Percentiles rank a stretch among this genome's conserved stretches.
Evolutionary conservation across 2,888 invertebrate species (phyloP).

Genomic region (Dichetophora obliterata): DNA sequence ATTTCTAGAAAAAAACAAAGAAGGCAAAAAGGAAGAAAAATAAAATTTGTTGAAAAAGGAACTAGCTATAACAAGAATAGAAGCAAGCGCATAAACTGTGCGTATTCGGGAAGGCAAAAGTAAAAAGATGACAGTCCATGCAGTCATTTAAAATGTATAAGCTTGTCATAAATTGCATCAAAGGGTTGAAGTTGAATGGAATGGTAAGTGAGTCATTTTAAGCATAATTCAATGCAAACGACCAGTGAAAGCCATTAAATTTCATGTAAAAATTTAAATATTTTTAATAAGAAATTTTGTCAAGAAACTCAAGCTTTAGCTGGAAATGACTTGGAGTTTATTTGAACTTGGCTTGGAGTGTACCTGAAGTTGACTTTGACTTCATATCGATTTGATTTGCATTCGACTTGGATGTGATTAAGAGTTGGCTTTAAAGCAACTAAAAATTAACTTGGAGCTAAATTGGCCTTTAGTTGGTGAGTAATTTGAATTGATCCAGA

Average conservation of each 20-base stretch:
- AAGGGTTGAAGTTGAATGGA: not conserved
- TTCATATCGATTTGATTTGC: not conserved
- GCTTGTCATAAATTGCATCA: constrained; percentile 45
- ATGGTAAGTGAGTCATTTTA: not conserved
- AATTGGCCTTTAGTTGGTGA: not conserved
- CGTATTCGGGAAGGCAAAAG: not conserved
- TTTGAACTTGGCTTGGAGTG: not conserved
- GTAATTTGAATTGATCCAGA: not conserved
- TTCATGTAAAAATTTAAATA: too few relatives aligned
- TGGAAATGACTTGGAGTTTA: not conserved
- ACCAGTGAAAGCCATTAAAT: too few relatives aligned
- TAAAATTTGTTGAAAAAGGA: constrained; percentile 25
- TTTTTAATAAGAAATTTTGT: too few relatives aligned
- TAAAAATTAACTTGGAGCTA: not conserved
- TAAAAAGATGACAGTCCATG: not conserved
- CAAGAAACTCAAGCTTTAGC: too few relatives aligned
- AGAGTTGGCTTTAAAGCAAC: not conserved
- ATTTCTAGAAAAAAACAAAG: constrained; percentile 43
- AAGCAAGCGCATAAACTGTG: not conserved
- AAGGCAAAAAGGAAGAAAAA: constrained; percentile 5
- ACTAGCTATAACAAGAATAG: not conserved
- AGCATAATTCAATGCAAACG: not conserved
- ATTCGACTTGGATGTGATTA: not conserved
- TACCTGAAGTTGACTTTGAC: not conserved
- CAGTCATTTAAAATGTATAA: constrained; percentile 43